phyloP scores from a whole-genome alignment of 2,113 vertebrate species.

The Empidonax traillii region DNA sequence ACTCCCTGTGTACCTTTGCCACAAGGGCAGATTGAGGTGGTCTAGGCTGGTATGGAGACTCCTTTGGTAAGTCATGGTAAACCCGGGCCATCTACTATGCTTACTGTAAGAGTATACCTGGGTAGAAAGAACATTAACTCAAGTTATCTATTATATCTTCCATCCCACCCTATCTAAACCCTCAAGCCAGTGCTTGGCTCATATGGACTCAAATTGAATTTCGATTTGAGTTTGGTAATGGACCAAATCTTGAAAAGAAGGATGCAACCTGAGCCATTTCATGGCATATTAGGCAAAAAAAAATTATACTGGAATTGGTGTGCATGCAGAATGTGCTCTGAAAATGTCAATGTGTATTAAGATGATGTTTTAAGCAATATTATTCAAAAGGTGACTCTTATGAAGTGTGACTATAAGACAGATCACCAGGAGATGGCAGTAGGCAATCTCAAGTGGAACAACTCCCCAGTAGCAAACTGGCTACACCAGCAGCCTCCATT shows the following conservation, averaged over 20 bases:
- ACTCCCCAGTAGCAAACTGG: accelerated
- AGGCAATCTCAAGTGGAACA: background rate
- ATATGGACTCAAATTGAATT: background rate
- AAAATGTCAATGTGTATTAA: background rate
- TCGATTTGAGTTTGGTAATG: background rate
- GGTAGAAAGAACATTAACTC: background rate
- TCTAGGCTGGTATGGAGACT: background rate
- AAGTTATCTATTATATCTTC: background rate
- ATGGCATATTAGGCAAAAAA: background rate
- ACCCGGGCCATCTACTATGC: background rate
- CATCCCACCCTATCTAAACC: background rate
- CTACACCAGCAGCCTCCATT: background rate
- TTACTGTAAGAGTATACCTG: background rate
- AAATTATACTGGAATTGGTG: background rate
- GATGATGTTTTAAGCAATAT: background rate
- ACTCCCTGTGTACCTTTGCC: background rate
- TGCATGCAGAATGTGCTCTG: background rate
- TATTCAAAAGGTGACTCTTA: background rate
- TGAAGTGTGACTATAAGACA: background rate
- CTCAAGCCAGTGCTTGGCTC: background rate
- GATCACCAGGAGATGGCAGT: constrained; percentile 13
- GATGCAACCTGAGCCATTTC: background rate
- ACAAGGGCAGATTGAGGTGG: background rate
- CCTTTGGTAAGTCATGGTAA: background rate
- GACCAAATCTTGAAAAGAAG: background rate